phyloP scores from a whole-genome alignment of 2,113 vertebrate species.

The Pteropus alecto region DNA sequence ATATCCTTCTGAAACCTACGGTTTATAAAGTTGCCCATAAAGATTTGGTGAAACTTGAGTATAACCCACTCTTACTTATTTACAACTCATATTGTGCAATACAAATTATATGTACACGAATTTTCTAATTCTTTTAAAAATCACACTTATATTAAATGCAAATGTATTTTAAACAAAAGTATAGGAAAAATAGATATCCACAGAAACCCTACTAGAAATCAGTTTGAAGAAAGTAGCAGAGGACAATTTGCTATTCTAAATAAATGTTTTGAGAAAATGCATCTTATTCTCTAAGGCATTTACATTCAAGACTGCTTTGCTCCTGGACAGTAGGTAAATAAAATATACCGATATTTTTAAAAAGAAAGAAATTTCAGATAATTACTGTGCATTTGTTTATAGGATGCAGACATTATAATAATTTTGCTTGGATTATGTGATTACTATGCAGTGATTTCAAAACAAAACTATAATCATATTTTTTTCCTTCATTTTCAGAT shows the following conservation, averaged over 20 bases:
- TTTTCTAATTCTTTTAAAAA: conserved; percentile 23
- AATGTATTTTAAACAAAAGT: conserved; percentile 1
- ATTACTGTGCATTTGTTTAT: conserved; percentile 44
- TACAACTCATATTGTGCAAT: background rate
- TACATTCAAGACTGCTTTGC: conserved; percentile 1
- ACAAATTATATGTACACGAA: background rate
- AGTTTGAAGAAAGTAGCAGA: conserved; percentile 9
- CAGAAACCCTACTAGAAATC: conserved; percentile 5
- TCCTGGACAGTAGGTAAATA: background rate
- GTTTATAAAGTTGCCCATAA: background rate
- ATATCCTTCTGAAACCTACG: background rate
- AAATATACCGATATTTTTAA: background rate
- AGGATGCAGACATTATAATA: conserved; percentile 45
- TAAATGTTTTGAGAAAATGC: conserved; percentile 2
- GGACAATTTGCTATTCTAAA: conserved; percentile 23
- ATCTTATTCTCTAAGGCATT: conserved; percentile 13
- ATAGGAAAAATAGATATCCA: background rate
- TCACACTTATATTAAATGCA: background rate
- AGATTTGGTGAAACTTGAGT: background rate
- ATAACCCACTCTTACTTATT: background rate
- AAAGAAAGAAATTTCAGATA: conserved; percentile 35
- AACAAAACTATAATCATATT: conserved; percentile 46
- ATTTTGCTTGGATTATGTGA: background rate
- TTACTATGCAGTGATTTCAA: conserved; percentile 26
- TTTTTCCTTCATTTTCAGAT: conserved; percentile 51